phyloP scores from a whole-genome alignment of 2,113 vertebrate genomes.

The Lasiurus cinereus region DNA sequence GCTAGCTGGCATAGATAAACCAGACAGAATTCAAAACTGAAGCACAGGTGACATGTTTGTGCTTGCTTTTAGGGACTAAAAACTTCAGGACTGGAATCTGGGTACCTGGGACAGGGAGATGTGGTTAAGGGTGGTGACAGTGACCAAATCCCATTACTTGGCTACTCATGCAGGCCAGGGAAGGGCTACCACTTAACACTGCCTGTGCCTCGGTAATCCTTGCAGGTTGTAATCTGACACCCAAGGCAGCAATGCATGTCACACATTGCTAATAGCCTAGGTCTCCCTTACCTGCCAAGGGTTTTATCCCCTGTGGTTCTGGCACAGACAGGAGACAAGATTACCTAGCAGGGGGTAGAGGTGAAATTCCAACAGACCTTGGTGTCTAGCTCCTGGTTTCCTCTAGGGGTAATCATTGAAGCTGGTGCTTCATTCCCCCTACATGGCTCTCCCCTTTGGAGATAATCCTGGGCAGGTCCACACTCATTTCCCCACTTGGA shows the following conservation, averaged over 20 bases:
- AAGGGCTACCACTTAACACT: not conserved
- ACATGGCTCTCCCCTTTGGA: not conserved
- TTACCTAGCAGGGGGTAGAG: not conserved
- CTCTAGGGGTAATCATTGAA: not conserved
- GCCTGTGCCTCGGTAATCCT: not conserved
- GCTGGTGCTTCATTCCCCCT: not conserved
- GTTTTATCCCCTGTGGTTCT: not conserved
- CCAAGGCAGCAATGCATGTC: not conserved
- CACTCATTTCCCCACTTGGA: not conserved
- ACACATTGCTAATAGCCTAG: not conserved
- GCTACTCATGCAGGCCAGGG: not conserved
- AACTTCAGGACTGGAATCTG: not conserved
- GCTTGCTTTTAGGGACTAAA: not conserved
- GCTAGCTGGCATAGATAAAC: not conserved
- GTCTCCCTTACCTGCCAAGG: not conserved
- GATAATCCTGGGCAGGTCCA: not conserved
- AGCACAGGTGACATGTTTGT: not conserved
- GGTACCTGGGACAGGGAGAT: not conserved
- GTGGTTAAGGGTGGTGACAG: not conserved
- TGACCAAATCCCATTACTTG: not conserved
- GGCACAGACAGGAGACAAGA: not conserved
- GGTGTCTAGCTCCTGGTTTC: not conserved
- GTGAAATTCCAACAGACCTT: no score
- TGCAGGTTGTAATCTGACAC: fast-evolving
- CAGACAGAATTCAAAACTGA: not conserved